Evolutionary conservation across 1,140 invertebrate species (phyloP), one percentile per base, ranked within the genome.

Genomic region (Papilio glaucus): DNA sequence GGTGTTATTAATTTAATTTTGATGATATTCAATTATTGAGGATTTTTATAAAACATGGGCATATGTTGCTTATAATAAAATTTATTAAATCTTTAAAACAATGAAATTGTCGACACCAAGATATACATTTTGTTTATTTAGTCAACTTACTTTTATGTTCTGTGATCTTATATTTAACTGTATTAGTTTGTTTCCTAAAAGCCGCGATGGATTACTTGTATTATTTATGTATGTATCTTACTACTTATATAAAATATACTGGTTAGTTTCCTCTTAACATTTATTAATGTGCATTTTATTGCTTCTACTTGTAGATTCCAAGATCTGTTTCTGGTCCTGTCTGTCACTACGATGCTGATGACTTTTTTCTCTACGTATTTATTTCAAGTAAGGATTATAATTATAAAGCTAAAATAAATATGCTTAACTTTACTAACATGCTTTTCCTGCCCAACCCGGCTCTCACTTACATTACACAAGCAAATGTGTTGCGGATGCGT

Each of bases 341-440:
- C 95, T 6, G 88, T 96, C 61, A 94, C 95, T 0, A 85, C 95
- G 41, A 93, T 96, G 67, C 85, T 96, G 15, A 93, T 96, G 71
- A 95, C 94, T 67, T 95, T 96, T 71, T 96, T 96, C 82, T 95
- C 95, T 4, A 96, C 96, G 7, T 96, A 96, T 82, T 93, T 96
- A 75, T 96, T 96, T 89, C 95, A 96, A 93, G 96, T 96, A 92
- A 94, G 81, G 83, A 65, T 71, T 33, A n/a, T 49, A 24, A 24
- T 53, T 71, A 69, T 67, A 69, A 53, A 41, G 29, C 41, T 37
- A 26, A 12, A 15, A 38, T 38, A 7, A 33, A n/a, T n/a, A n/a
- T n/a, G n/a, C n/a, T n/a, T n/a, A n/a, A n/a, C n/a, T n/a, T n/a
- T n/a, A n/a, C n/a, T n/a, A n/a, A n/a, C n/a, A n/a, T n/a, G n/a